A percentile compares a stretch with the other conserved stretches of the same genome.
Conservation (phyloP, 2,113 vertebrate genomes). For the Cyphomyrus discorhynchus region DNA sequence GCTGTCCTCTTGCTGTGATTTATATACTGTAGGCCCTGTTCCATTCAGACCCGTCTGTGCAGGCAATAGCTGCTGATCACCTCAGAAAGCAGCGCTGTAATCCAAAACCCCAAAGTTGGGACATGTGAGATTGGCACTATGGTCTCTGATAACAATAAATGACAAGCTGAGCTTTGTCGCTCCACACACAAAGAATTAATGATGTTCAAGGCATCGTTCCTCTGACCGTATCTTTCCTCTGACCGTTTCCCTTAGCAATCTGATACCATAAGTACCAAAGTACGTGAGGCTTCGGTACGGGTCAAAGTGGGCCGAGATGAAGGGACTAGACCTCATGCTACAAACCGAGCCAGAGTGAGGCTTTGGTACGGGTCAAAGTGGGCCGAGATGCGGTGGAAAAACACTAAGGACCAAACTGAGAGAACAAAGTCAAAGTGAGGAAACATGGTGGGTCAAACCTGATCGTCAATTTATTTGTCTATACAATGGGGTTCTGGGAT, state of each 20-base stretch:
- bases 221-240: background rate
- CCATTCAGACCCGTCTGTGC: background rate
- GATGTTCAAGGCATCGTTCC: background rate
- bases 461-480: background rate
- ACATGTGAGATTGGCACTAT: background rate
- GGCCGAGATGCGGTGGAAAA: background rate
- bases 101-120: background rate
- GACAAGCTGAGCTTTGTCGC: background rate
- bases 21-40: background rate
- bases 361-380: background rate
- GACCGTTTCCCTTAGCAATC: background rate
- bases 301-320: background rate
- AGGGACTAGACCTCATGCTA: background rate
- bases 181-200: background rate
- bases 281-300: background rate
- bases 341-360: background rate
- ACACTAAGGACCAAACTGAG: background rate
- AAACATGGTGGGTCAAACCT: background rate
- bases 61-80: background rate
- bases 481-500: background rate
- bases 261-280: background rate
- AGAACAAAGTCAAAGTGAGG: background rate
- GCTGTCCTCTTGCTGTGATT: slow-evolving; percentile 21
- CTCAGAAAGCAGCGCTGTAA: background rate
- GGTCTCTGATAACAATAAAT: background rate